phyloP scores from a whole-genome alignment of 2,888 invertebrate species.

The Aphodius granarius region DNA sequence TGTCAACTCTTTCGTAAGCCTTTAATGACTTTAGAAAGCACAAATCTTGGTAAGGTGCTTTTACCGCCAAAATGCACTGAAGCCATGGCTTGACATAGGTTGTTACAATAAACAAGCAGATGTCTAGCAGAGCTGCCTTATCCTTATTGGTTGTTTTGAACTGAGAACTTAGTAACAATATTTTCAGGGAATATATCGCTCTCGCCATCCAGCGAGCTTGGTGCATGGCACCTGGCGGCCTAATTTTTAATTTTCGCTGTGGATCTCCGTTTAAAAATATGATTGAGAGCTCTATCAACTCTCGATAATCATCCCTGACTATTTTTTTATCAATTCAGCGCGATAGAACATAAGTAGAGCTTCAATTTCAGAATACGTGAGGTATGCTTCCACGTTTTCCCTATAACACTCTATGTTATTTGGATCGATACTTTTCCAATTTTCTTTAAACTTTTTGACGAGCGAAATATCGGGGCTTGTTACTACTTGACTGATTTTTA shows the following conservation, averaged over 20 bases:
- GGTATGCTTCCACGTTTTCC: no score
- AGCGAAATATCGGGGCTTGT: no score
- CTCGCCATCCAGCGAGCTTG: constrained; percentile 41
- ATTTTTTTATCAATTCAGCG: constrained; percentile 32
- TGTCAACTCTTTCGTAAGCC: constrained; percentile 30
- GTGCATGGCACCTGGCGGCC: constrained; percentile 37
- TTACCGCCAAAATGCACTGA: constrained; percentile 35
- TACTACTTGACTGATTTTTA: no score
- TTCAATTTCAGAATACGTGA: constrained; percentile 17
- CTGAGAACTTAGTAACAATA: no score
- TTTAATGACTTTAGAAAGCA: constrained; percentile 30
- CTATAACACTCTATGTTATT: no score
- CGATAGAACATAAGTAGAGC: constrained; percentile 19
- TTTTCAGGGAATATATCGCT: no score
- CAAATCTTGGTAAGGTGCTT: constrained; percentile 28
- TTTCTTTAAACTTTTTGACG: no score
- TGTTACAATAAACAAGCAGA: constrained; percentile 35
- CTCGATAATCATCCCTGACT: constrained; percentile 33
- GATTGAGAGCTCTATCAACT: no score
- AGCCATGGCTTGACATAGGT: constrained; percentile 36
- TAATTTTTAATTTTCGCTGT: constrained; percentile 30
- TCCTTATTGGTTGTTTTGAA: no score
- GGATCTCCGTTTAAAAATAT: constrained; percentile 31
- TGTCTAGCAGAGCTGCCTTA: constrained; percentile 21
- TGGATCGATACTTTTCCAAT: no score